These are phyloP conservation scores for Melanotaenia boesemani DNA, from an alignment of 2,797 vertebrate species.

Conservation along the genomic window DNA sequence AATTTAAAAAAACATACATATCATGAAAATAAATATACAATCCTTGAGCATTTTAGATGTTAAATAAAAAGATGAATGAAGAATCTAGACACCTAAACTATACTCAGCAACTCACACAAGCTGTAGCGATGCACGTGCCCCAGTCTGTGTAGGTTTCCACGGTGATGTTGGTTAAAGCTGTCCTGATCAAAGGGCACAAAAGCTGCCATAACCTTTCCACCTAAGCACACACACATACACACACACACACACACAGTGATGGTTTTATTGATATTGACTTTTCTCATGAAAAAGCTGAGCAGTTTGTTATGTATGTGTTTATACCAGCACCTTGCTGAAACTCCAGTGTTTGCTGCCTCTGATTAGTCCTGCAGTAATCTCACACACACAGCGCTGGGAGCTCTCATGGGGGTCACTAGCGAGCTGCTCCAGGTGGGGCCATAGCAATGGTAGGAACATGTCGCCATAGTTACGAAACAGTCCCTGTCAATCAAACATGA, in stretches of 20 bases:
- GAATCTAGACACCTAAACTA: not conserved
- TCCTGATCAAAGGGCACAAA: slow-evolving; percentile 93
- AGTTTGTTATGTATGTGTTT: slow-evolving; percentile 31
- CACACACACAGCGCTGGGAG: slow-evolving; percentile 94
- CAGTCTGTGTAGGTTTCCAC: slow-evolving; percentile 96
- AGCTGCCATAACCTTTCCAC: slow-evolving; percentile 92
- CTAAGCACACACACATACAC: slow-evolving; percentile 70
- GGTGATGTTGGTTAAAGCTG: slow-evolving; percentile 92
- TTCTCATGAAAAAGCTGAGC: slow-evolving; percentile 61
- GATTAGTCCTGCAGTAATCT: slow-evolving; percentile 96
- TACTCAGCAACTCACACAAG: slow-evolving; percentile 82
- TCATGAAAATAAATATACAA: not conserved
- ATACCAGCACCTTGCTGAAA: slow-evolving; percentile 77
- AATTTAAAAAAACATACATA: not conserved
- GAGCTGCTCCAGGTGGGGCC: slow-evolving; percentile 92
- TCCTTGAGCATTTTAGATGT: not conserved
- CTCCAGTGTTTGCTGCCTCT: slow-evolving; percentile 97
- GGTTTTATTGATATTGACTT: slow-evolving; percentile 74
- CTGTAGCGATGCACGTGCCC: slow-evolving; percentile 91
- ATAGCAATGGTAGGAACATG: slow-evolving; percentile 90
- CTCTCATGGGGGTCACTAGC: slow-evolving; percentile 94
- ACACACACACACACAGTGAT: slow-evolving; percentile 55
- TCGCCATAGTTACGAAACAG: slow-evolving; percentile 97
- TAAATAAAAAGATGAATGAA: slow-evolving; percentile 2
- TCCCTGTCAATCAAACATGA: slow-evolving; percentile 84